Evolutionary conservation across 2,888 invertebrate species (phyloP), one percentile per base, ranked within the genome.

Genomic region (Pimpla rufipes): DNA sequence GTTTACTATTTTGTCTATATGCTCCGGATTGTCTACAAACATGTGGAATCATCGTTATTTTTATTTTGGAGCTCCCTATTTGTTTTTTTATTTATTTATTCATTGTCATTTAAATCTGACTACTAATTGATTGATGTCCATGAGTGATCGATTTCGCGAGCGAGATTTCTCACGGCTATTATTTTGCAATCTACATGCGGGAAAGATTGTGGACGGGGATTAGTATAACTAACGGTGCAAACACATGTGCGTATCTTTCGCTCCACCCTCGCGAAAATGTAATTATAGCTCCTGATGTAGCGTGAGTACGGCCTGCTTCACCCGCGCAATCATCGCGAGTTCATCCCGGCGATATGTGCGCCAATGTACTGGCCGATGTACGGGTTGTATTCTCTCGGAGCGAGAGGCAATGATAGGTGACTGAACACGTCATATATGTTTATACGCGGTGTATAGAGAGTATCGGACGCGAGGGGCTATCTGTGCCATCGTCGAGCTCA

Each of bases 241-340:
- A 13, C n/a, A 57, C 29, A 67, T 67, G 55, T 67, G 59, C 59
- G 21, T 67, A 84, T 80, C 73, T 79, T 81, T 78, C 71, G 81
- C 75, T 85, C 64, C 77, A 71, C 73, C 84, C 86, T 86, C 76
- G 82, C 82, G 78, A 62, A 62, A 62, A 50, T 70, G 85, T 89
- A 89, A 88, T 89, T 87, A 88, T 89, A 89, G 88, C 86, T 59
- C n/a, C 21, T 21, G 62, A n/a, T 68, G 59, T 55, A n/a, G 59
- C 42, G 42, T 62, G 40, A 40, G 11, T 62, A 55, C 21, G 13
- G 67, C 16, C 8, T n/a, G 21, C n/a, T 73, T 73, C 83, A 77
- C 66, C 76, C 76, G 50, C 82, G 81, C 67, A 47, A 66, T 52
- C 16, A 21, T 71, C 45, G 37, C 29, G 73, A 16, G 77, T 77